Percentiles rank a stretch among this genome's conserved stretches.
Evolutionary conservation across 2,888 invertebrate genomes (phyloP).

Genomic region (Volucella inanis): DNA sequence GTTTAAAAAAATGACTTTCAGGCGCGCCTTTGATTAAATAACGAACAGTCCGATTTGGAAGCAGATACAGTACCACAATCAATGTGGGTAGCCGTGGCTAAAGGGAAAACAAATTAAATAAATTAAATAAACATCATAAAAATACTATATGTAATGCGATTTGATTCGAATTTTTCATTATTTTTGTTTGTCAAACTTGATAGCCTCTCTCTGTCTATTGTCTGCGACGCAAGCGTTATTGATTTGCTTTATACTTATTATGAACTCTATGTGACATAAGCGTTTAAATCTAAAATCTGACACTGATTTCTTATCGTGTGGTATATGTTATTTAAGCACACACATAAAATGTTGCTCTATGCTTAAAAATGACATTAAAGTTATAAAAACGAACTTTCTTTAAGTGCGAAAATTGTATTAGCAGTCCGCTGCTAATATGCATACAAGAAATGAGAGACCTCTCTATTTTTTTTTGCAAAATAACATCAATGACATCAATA

Average conservation of each 20-base stretch:
- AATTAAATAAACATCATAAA: too few species aligned
- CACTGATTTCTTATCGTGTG: conserved; percentile 7
- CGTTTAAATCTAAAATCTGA: background rate
- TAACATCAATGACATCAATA: background rate
- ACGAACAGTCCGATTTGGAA: too few species aligned
- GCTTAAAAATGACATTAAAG: background rate
- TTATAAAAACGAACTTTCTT: background rate
- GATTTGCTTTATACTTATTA: background rate
- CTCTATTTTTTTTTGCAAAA: background rate
- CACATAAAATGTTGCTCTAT: background rate
- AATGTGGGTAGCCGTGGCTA: too few species aligned
- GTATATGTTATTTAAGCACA: background rate
- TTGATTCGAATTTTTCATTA: too few species aligned
- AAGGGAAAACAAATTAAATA: too few species aligned
- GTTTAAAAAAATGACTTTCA: too few species aligned
- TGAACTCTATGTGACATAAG: background rate
- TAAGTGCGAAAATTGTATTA: conserved; percentile 2
- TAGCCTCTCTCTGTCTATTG: background rate
- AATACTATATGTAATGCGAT: too few species aligned
- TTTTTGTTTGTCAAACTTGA: too few species aligned
- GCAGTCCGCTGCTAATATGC: background rate
- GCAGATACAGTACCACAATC: too few species aligned
- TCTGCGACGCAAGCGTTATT: background rate
- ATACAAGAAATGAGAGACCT: background rate
- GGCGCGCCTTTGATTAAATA: too few species aligned